A percentile compares a stretch with the other conserved stretches of the same genome.
phyloP scores from a whole-genome alignment of 2,797 vertebrate genomes.

The Podarcis lilfordi region DNA sequence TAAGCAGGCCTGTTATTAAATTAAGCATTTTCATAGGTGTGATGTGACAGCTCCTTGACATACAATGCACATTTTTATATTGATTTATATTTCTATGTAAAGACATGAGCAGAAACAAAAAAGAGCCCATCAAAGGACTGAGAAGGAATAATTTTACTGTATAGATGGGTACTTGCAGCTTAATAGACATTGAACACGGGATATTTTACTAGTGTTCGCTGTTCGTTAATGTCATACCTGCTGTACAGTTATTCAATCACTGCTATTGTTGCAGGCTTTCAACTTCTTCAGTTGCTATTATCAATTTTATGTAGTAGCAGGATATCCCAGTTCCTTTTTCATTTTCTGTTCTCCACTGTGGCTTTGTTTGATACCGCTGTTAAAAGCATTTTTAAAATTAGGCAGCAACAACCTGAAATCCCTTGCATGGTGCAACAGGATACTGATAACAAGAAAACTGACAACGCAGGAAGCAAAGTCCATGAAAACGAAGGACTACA shows the following conservation, averaged over 20 bases:
- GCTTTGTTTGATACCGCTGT: not conserved
- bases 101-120: not conserved
- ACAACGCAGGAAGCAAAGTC: not conserved
- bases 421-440: not conserved
- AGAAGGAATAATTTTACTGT: not conserved
- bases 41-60: not conserved
- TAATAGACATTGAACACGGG: not conserved
- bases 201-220: not conserved
- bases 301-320: not conserved
- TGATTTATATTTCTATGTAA: not conserved
- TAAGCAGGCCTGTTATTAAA: not conserved
- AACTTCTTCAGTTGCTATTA: constrained; percentile 7
- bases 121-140: not conserved
- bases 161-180: not conserved
- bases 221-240: constrained; percentile 17
- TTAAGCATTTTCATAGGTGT: not conserved
- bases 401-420: not conserved
- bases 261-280: constrained; percentile 7
- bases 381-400: constrained; percentile 17
- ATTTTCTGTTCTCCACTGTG: not conserved
- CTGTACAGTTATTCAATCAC: constrained; percentile 7
- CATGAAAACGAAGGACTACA: not conserved
- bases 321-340: not conserved
- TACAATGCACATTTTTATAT: not conserved
- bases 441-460: not conserved